phyloP scores from a whole-genome alignment of 2,888 invertebrate species.

The Synanthedon tipuliformis region DNA sequence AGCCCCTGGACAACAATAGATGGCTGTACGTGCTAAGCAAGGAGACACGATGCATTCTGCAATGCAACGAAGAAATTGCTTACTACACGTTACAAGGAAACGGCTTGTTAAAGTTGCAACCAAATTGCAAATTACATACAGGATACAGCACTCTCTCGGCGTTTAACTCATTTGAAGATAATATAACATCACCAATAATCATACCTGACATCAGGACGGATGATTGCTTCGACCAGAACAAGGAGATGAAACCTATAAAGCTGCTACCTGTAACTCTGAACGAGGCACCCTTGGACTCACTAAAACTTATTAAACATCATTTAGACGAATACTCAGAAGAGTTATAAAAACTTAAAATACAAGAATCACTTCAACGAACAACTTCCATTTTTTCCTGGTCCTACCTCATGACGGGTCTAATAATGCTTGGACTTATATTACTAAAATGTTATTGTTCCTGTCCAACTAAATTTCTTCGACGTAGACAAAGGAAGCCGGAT shows the following conservation, averaged over 20 bases:
- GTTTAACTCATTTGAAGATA: background rate
- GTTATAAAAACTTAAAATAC: background rate
- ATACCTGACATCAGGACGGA: constrained; percentile 1
- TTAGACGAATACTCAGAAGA: background rate
- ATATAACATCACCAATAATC: constrained; percentile 1
- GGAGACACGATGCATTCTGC: constrained; percentile 1
- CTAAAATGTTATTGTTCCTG: no score
- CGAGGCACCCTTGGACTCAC: constrained; percentile 1
- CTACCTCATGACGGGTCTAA: background rate
- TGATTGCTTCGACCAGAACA: background rate
- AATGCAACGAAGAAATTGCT: background rate
- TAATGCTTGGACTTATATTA: background rate
- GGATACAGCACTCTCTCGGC: constrained; percentile 2
- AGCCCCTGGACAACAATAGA: no score
- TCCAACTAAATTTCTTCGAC: no score
- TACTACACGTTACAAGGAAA: constrained; percentile 2
- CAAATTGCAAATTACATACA: constrained; percentile 2
- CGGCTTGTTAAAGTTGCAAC: background rate
- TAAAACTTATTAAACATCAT: background rate
- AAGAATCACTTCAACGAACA: background rate
- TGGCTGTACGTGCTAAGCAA: background rate
- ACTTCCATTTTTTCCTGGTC: background rate
- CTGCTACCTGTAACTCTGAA: background rate
- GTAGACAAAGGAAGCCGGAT: background rate
- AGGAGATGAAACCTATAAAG: background rate